Conservation (phyloP, 1,140 invertebrate genomes). For the Drosophila athabasca region DNA sequence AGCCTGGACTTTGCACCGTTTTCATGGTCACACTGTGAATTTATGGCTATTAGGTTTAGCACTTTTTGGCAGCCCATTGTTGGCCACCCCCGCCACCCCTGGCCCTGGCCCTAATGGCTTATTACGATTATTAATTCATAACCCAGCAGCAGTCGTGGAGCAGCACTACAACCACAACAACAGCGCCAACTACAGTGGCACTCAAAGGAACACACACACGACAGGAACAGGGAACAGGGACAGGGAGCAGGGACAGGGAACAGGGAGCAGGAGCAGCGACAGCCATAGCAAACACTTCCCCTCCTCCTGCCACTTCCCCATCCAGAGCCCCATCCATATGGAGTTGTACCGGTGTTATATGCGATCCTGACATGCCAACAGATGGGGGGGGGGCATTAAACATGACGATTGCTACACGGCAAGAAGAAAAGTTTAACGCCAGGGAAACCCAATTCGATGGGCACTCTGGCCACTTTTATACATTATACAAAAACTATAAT, state of each 20-base stretch:
- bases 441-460: too few species aligned
- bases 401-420: slow-evolving; percentile 33
- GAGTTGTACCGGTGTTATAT: slow-evolving; percentile 18
- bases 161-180: slow-evolving; percentile 25
- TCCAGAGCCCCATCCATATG: slow-evolving; percentile 17
- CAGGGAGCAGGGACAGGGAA: too few species aligned
- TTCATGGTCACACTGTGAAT: slow-evolving; percentile 61
- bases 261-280: too few species aligned
- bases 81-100: not conserved
- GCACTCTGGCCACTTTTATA: too few species aligned
- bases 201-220: slow-evolving; percentile 37
- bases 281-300: slow-evolving; percentile 29
- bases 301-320: slow-evolving; percentile 13
- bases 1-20: slow-evolving; percentile 34
- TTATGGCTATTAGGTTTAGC: slow-evolving; percentile 70
- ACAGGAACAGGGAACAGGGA: too few species aligned
- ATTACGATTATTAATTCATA: slow-evolving; percentile 78
- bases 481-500: too few species aligned
- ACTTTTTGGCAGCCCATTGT: slow-evolving; percentile 53
- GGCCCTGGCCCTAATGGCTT: slow-evolving; percentile 55
- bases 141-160: slow-evolving; percentile 20
- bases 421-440: not conserved
- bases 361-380: slow-evolving; percentile 48
- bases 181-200: slow-evolving; percentile 37
- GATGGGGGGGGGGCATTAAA: slow-evolving; percentile 41